phyloP scores from a whole-genome alignment of 2,888 invertebrate genomes.

The Acanthopleura granulata region DNA sequence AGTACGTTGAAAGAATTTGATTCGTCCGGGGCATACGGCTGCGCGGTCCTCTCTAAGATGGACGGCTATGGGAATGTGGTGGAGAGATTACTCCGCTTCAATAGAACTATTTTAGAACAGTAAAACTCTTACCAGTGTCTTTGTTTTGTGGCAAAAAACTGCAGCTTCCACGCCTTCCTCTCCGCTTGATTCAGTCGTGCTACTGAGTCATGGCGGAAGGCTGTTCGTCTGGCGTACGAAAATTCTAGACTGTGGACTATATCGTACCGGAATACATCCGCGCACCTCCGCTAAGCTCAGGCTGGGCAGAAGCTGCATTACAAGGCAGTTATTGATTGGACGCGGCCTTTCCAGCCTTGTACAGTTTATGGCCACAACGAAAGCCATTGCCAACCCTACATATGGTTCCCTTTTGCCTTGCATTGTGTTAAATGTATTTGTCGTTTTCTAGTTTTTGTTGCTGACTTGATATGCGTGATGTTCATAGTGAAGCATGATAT shows the following conservation, averaged over 20 bases:
- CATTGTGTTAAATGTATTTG: no score
- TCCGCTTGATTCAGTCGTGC: no score
- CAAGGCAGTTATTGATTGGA: constrained; percentile 14
- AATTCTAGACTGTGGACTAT: not conserved
- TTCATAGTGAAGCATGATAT: no score
- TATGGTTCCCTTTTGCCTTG: no score
- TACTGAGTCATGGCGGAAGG: no score
- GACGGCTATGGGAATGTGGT: not conserved
- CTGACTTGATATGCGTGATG: no score
- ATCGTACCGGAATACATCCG: constrained; percentile 1
- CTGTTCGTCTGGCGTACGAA: not conserved
- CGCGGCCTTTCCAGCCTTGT: not conserved
- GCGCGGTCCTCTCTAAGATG: not conserved
- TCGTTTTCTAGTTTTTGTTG: no score
- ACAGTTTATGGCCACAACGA: no score
- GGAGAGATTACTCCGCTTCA: not conserved
- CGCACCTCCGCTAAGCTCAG: constrained; percentile 8
- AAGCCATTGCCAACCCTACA: no score
- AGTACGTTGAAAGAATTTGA: not conserved
- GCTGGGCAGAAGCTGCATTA: not conserved
- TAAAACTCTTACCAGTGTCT: no score
- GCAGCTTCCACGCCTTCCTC: no score
- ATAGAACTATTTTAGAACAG: not conserved
- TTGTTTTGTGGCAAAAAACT: no score
- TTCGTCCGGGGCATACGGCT: not conserved